These are phyloP conservation scores for Cryptocheilus praepositus DNA, from an alignment of 2,888 invertebrate genomes.

Conservation along the genomic window DNA sequence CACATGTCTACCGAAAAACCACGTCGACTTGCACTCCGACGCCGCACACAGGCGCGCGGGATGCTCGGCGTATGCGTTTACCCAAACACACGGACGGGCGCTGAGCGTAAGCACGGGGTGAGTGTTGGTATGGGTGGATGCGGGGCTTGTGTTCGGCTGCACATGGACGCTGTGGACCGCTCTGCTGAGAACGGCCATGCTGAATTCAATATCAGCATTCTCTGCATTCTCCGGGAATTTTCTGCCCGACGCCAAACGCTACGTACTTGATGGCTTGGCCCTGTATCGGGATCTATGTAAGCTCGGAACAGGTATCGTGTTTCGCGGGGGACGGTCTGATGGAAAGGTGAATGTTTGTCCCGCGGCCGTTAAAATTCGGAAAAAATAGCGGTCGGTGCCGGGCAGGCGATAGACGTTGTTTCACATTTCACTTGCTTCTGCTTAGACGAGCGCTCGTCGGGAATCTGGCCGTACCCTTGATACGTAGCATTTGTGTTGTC, in stretches of 20 bases:
- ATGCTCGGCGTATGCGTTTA: conserved; percentile 10
- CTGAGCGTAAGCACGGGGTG: conserved; percentile 30
- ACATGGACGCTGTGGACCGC: conserved; percentile 46
- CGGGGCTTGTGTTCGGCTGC: conserved; percentile 40
- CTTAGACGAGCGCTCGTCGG: no score
- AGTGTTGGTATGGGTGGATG: conserved; percentile 31
- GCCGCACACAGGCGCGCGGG: conserved; percentile 7
- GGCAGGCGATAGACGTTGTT: no score
- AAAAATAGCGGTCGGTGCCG: no score
- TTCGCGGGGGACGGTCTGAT: no score
- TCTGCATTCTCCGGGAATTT: conserved; percentile 65
- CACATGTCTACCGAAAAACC: conserved; percentile 39
- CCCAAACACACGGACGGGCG: not conserved
- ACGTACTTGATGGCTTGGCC: conserved; percentile 45
- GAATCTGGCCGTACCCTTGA: no score
- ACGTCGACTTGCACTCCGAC: conserved; percentile 16
- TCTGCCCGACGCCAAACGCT: conserved; percentile 60
- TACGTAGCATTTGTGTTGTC: no score
- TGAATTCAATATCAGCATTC: conserved; percentile 75
- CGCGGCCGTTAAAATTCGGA: no score
- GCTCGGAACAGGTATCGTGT: no score
- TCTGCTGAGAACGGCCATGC: conserved; percentile 70
- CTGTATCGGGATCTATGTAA: conserved; percentile 27
- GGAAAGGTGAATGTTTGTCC: no score
- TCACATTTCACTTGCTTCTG: no score